Conservation (phyloP, 2,888 invertebrate genomes). For the Vesta saturnalis region DNA sequence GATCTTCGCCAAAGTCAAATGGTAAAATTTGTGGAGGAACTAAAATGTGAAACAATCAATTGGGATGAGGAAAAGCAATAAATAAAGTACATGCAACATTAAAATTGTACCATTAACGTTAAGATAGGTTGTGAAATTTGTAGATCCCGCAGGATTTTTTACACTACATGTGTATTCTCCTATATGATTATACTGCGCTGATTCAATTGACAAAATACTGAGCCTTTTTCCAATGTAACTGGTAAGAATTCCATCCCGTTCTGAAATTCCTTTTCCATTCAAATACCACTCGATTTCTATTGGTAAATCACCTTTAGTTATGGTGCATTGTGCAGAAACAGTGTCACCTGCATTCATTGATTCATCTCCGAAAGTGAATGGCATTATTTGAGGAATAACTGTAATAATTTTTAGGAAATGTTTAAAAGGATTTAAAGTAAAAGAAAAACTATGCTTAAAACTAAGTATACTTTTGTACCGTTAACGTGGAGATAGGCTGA, state of each 20-base stretch:
- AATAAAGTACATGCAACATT: background rate
- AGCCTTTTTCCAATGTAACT: conserved; percentile 71
- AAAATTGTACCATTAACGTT: conserved; percentile 74
- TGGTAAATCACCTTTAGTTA: conserved; percentile 78
- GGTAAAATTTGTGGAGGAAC: conserved; percentile 77
- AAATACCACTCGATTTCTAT: conserved; percentile 76
- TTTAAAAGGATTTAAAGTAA: conserved; percentile 11
- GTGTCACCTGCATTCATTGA: conserved; percentile 80
- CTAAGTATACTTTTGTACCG: conserved; percentile 54
- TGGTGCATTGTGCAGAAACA: conserved; percentile 78
- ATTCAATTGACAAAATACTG: conserved; percentile 77
- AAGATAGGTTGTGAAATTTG: conserved; percentile 72
- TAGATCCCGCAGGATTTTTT: conserved; percentile 73
- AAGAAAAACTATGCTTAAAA: background rate
- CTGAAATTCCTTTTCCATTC: conserved; percentile 71
- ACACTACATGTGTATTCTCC: conserved; percentile 80
- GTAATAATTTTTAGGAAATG: conserved; percentile 32
- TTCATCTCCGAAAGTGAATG: conserved; percentile 78
- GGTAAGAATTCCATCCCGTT: conserved; percentile 67
- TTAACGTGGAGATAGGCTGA: conserved; percentile 61
- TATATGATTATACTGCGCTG: conserved; percentile 76
- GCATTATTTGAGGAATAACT: conserved; percentile 78
- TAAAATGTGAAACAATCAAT: conserved; percentile 52
- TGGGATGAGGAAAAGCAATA: background rate
- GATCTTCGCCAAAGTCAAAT: conserved; percentile 79